Percentiles rank a stretch among this genome's conserved stretches.
phyloP scores from a whole-genome alignment of 92 coral and sea anemone species.

The Porites divaricata region DNA sequence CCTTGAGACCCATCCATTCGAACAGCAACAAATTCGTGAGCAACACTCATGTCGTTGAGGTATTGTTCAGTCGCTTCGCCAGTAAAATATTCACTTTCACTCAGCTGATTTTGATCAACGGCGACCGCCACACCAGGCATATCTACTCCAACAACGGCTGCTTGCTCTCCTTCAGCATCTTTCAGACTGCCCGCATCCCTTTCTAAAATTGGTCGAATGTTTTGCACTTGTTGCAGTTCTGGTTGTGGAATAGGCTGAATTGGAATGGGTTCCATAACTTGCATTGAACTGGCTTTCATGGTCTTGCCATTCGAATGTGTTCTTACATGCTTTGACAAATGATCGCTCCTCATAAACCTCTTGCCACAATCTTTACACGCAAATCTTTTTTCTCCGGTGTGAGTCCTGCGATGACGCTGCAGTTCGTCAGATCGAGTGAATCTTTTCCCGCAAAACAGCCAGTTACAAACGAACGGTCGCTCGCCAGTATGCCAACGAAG shows the following conservation, averaged over 20 bases:
- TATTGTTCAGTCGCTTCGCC: constrained; percentile 47
- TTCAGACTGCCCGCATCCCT: not conserved
- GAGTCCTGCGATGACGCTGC: constrained; percentile 97
- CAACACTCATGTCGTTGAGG: constrained; percentile 25
- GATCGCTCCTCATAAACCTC: constrained; percentile 98
- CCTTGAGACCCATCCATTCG: constrained; percentile 51
- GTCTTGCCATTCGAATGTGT: constrained; percentile 89
- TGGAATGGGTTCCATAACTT: constrained; percentile 65
- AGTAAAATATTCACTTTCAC: constrained; percentile 48
- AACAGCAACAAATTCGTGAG: constrained; percentile 44
- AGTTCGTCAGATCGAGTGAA: constrained; percentile 98
- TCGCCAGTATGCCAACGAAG: constrained; percentile 99
- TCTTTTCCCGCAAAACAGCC: constrained; percentile 98
- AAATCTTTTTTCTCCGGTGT: constrained; percentile 96
- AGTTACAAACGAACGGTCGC: constrained; percentile 95
- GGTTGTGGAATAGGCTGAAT: constrained; percentile 67
- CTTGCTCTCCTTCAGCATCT: constrained; percentile 51
- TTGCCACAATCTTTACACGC: constrained; percentile 94
- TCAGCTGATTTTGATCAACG: constrained; percentile 53
- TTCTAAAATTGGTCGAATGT: constrained; percentile 6
- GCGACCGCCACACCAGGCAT: constrained; percentile 69
- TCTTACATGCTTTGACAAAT: constrained; percentile 95
- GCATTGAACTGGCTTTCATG: constrained; percentile 35
- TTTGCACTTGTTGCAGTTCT: constrained; percentile 9
- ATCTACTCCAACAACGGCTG: constrained; percentile 77